Evolutionary conservation across 1,140 invertebrate species (phyloP).

Genomic region (Procambarus virginalis): DNA sequence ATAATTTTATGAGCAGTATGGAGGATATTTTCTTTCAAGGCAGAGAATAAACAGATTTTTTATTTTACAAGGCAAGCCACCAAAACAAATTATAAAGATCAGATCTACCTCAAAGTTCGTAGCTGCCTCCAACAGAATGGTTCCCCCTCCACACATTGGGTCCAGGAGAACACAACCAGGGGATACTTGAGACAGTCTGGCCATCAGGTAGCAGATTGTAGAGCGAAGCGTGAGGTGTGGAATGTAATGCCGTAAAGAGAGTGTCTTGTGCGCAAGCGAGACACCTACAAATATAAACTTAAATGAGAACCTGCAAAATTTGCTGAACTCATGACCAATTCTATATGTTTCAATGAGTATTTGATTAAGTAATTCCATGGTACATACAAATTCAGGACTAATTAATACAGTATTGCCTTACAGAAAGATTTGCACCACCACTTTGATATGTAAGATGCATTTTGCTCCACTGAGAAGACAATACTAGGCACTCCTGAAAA

Average conservation of each 20-base stretch:
- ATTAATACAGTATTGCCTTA: no score
- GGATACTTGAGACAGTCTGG: constrained; percentile 13
- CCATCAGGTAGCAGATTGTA: constrained; percentile 32
- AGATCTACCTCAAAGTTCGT: constrained; percentile 17
- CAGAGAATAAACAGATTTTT: not conserved
- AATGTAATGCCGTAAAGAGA: constrained; percentile 35
- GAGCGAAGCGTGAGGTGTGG: constrained; percentile 35
- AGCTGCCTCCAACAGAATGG: constrained; percentile 22
- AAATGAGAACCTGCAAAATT: no score
- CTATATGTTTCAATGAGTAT: no score
- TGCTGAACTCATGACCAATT: no score
- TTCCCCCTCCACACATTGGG: constrained; percentile 45
- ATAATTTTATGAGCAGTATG: not conserved
- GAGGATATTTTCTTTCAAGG: not conserved
- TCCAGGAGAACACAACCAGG: constrained; percentile 5
- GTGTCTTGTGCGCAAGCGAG: constrained; percentile 1
- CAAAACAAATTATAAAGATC: not conserved
- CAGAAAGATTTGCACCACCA: no score
- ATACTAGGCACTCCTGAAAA: no score
- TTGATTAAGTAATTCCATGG: no score
- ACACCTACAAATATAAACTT: not conserved
- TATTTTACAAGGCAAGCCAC: not conserved
- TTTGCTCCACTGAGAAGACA: no score
- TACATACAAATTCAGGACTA: no score
- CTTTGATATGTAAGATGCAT: no score